phyloP scores from a whole-genome alignment of 2,888 invertebrate genomes.

The Eupithecia abbreviata region DNA sequence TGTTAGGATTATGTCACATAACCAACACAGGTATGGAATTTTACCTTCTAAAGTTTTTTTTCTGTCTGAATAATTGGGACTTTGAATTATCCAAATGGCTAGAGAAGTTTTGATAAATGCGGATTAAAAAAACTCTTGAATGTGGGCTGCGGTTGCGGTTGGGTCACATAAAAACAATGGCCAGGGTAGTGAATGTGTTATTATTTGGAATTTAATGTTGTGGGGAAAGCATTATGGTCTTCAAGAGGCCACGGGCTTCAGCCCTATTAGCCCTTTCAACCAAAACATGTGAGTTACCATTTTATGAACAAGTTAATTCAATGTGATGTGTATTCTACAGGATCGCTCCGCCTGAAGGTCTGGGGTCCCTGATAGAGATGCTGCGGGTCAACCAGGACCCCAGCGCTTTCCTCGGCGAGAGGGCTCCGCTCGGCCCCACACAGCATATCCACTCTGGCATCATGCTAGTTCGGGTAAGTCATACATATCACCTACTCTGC shows the following conservation, averaged over 20 bases:
- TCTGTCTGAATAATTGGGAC: neutral
- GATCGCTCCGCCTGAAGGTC: slow-evolving; percentile 90
- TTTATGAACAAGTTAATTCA: neutral
- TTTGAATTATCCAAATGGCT: neutral
- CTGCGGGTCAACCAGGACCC: slow-evolving; percentile 90
- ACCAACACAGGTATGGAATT: slow-evolving; percentile 15
- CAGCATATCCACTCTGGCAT: slow-evolving; percentile 97
- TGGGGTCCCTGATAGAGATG: slow-evolving; percentile 91
- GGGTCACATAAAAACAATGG: neutral
- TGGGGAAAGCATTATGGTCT: neutral
- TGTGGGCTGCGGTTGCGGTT: neutral
- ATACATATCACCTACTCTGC: neutral
- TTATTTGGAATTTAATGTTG: neutral
- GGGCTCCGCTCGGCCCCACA: slow-evolving; percentile 90
- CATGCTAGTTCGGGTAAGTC: slow-evolving; percentile 89
- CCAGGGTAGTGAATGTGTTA: too few species aligned
- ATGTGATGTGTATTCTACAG: neutral
- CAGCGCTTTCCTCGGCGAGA: slow-evolving; percentile 88
- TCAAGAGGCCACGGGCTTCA: neutral
- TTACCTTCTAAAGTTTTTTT: neutral
- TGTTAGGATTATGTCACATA: slow-evolving; percentile 81
- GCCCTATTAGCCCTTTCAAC: neutral
- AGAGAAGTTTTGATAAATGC: neutral
- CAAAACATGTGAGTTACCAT: neutral
- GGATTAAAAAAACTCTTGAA: neutral